Base-by-base conservation (phyloP, 1,140 invertebrate species). In the Pseudomyrmex cubaensis region DNA sequence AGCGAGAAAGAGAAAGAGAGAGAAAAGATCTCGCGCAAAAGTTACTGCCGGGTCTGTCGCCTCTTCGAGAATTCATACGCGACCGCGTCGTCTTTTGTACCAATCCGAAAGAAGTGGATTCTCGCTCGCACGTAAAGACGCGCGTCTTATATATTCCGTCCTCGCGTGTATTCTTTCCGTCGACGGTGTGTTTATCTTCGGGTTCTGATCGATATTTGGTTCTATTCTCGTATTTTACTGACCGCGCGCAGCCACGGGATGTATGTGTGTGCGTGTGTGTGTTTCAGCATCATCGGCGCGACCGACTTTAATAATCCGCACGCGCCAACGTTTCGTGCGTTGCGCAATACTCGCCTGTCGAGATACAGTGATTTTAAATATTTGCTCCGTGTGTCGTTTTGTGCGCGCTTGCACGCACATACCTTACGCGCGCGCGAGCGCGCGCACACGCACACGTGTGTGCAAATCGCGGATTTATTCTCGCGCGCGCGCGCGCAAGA, bases 351-450 rank as follows among this genome's bases (percentile, higher is more conserved):
- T 3, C 59, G 61, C 50, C 35, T 50, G 56, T 22, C 66, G 13
- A 22, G 22, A 44, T 52, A 74, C 66, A 46, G 57, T 48, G 84
- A 86, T 87, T 87, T 86, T 69, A 84, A 87, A 86, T 85, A 87
- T 82, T 80, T 87, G 35, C 56, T 56, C 62, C 63, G 10, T 59
- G 20, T 17, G 13, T 44, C 20, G 10, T 1, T 35, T 61, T 56
- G 15, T 52, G 72, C 13, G 12, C 12, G 63, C 44, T 2, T 9
- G 17, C 25, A 20, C 52, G 17, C 48, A 17, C 35, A 35, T 35
- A 35, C 35, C 7, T 35, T 52, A 13, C 9, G 50, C 13, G 13
- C 50, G 50, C 9, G 10, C 7, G n/a, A n/a, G 2, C 54, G 10
- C 46, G n/a, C 44, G 15, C 20, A 52, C 48, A 2, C 62, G 9